Conservation (phyloP, 2,113 vertebrate species). For the Aspiorhynchus laticeps region DNA sequence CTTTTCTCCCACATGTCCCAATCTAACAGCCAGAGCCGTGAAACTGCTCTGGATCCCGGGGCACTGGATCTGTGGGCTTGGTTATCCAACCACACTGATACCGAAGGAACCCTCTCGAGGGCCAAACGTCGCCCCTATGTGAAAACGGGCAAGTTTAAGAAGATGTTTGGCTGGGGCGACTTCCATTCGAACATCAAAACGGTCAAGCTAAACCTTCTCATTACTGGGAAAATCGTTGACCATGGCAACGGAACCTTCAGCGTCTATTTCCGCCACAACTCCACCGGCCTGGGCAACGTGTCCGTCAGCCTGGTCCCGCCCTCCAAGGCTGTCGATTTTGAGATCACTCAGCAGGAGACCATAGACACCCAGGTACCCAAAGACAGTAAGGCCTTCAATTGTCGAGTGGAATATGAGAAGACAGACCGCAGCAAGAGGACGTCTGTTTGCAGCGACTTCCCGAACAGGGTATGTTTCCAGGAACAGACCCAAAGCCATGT, state of each 20-base stretch:
- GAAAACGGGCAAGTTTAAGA: constrained; percentile 73
- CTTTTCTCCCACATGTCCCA: constrained; percentile 46
- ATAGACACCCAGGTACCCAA: constrained; percentile 60
- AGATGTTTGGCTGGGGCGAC: constrained; percentile 79
- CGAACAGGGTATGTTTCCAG: constrained; percentile 74
- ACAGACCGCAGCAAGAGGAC: constrained; percentile 78
- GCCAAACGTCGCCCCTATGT: constrained; percentile 55
- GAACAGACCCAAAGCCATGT: constrained; percentile 79
- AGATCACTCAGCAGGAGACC: constrained; percentile 66
- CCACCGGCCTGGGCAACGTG: constrained; percentile 76
- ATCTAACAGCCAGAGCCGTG: not conserved
- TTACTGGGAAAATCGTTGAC: constrained; percentile 80
- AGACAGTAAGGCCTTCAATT: constrained; percentile 70
- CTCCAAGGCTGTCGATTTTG: constrained; percentile 74
- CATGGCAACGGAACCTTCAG: constrained; percentile 80
- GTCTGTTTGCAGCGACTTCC: constrained; percentile 76
- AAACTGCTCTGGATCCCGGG: constrained; percentile 20
- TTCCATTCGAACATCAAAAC: constrained; percentile 80
- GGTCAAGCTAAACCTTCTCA: constrained; percentile 76
- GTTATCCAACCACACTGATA: constrained; percentile 52
- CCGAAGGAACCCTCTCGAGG: constrained; percentile 44
- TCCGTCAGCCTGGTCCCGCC: constrained; percentile 79
- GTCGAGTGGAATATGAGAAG: constrained; percentile 77
- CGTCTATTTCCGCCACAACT: constrained; percentile 81
- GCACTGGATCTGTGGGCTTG: constrained; percentile 51